Evolutionary conservation across 2,113 vertebrate species (phyloP), one percentile per base, ranked within the genome.

Genomic region (Pterocles orientalis): DNA sequence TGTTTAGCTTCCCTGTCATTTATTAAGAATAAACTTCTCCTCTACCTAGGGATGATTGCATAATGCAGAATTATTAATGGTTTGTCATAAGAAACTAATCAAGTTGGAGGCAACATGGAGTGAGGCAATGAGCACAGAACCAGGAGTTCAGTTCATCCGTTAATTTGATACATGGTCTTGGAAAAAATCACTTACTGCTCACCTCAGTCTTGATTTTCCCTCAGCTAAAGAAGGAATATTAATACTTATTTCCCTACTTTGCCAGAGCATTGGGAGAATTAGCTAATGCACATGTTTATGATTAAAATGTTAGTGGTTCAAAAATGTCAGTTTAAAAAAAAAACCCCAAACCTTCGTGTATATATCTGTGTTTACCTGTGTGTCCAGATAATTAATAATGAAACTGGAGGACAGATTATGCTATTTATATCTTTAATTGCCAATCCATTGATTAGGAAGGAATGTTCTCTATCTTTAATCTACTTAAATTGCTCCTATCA

Each of bases 11-110:
- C 69, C 26, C 65, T 94, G 91, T 87, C 94, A 89, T 91, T 95
- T 95, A 85, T 95, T 91, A 92, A 89, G 81, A 96, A 79, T 92
- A 89, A 95, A 92, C 53, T 75, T 95, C 45, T 82, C 36, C 90
- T 78, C 91, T 94, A 85, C 53, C 68, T 69, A 85, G 43, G 36
- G 77, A 71, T 92, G 83, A 91, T 89, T 94, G 24, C 61, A 82
- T 94, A 71, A 75, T 84, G 60, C 11, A 9, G 81, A 91, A 86
- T 76, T 95, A 88, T 93, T 93, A 95, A 94, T 88, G 82, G 66
- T 79, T 93, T 90, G 48, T 94, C 90, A 80, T 90, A 93, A 91
- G 82, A 85, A 93, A 72, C 90, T 95, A 95, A 97, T 95, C 90
- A 94, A 80, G 62, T 95, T 90, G 94, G 58, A 72, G 61, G 75